Base-by-base conservation (phyloP, 2,113 vertebrate species). In the Coryphaenoides rupestris region DNA sequence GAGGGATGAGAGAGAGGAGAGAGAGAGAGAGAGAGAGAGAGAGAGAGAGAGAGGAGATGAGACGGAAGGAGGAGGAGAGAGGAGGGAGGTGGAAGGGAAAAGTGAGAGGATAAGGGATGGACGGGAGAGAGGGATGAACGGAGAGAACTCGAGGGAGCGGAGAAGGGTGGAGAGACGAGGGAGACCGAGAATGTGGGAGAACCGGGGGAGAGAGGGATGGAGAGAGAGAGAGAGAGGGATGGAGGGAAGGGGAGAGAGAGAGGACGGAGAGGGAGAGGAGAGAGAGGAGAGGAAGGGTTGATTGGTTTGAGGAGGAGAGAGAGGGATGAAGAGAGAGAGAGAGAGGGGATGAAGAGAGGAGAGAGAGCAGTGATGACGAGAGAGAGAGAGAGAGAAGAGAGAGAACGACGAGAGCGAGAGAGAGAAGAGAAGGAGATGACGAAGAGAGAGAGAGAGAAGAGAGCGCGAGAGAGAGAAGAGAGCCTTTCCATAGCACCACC, bases 401-500 rank as follows among this genome's bases (percentile, higher is more conserved):
- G 46, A 40, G 60, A 53, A 65, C 62, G 63, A 57, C 58, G 75
- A 70, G 62, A 47, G 69, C 50, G n/a, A n/a, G n/a, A n/a, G n/a
- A n/a, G n/a, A n/a, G n/a, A n/a, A n/a, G n/a, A n/a, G n/a, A n/a
- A n/a, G n/a, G n/a, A n/a, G 55, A 40, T 62, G 70, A 54, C 17
- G 49, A 26, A 76, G 65, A 65, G 58, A 53, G 14, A 21, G n/a
- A 21, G 55, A 26, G 60, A 21, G 49, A n/a, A 22, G 65, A 75
- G 78, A 56, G 57, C 76, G 65, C 61, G 60, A 49, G 14, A 56
- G 21, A 61, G 58, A 28, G 55, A 55, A 14, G 15, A 23, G 16
- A 12, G 74, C 76, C 77, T 79, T 68, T 83, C 71, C 61, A 75
- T 46, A 56, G 64, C 46, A 52, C 62, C 81, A 63, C 57, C 52